These are phyloP conservation scores for Phoronis australis DNA, from an alignment of 2,888 invertebrate genomes.

Conservation along the genomic window DNA sequence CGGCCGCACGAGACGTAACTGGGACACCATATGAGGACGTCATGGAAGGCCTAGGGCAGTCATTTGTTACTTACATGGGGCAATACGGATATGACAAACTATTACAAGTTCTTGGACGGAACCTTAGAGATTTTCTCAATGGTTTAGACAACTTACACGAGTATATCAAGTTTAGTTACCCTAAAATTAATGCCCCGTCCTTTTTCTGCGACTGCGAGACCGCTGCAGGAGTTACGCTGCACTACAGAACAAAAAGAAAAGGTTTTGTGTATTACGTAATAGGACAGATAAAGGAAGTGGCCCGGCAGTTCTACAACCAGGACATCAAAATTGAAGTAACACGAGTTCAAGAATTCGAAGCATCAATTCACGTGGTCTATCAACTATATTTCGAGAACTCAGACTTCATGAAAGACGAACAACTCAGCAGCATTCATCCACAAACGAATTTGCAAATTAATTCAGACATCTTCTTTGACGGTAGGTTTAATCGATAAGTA, in stretches of 20 bases:
- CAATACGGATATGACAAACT: constrained; percentile 85
- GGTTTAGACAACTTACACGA: constrained; percentile 93
- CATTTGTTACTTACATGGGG: constrained; percentile 87
- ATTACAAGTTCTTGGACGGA: constrained; percentile 63
- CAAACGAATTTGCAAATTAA: no score
- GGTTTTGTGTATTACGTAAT: constrained; percentile 96
- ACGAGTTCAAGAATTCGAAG: constrained; percentile 78
- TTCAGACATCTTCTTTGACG: no score
- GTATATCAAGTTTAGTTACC: constrained; percentile 93
- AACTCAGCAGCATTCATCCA: no score
- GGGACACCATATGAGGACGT: constrained; percentile 80
- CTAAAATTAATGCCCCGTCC: constrained; percentile 82
- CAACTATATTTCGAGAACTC: constrained; percentile 91
- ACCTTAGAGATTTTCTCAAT: constrained; percentile 92
- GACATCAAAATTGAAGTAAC: constrained; percentile 87
- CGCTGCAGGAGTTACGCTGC: constrained; percentile 78
- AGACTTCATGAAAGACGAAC: no score
- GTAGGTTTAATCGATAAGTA: no score
- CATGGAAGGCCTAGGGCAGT: constrained; percentile 90
- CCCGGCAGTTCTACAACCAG: constrained; percentile 88
- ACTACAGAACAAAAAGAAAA: constrained; percentile 73
- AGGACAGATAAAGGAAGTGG: constrained; percentile 90
- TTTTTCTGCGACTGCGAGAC: constrained; percentile 97
- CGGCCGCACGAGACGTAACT: constrained; percentile 30
- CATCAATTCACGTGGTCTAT: constrained; percentile 89